Evolutionary conservation across 2,888 invertebrate species (phyloP), one percentile per base, ranked within the genome.

Genomic region (Ochropleura plecta): DNA sequence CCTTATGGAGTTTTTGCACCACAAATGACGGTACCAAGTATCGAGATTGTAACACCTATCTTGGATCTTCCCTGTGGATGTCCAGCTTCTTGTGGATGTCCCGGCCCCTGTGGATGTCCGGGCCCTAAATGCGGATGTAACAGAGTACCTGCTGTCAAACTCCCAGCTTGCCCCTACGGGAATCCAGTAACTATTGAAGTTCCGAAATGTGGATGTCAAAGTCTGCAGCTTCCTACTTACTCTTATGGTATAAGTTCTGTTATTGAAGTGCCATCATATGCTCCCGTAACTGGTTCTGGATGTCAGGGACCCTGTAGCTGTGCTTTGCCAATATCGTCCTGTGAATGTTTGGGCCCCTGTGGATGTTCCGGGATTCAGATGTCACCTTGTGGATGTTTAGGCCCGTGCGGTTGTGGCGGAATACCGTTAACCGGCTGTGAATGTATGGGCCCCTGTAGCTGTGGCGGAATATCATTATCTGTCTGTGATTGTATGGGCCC

Each of bases 121-220:
- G 75, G 57, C 9, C 74, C 79, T 10, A 77, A 80, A 10, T 88
- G 86, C 55, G 76, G 78, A 16, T 87, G 85, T 30, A 77, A 78
- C 16, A 70, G 74, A 12, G 65, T 73, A 0, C 85, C 88, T 20
- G 78, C 77, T 62, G 83, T 87, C 0, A 84, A 84, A 70, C 63
- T 87, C 10, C 86, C 87, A 44, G 53, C 76, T 0, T 81, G 68
- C 9, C 78, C 83, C 7, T 73, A 5, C 44, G 80, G 70, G 18
- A 51, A 74, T 9, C 4, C 71, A 14, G 48, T 74, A 9, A 53
- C 73, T 12, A 76, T 81, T 59, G 88, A 87, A 18, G 69, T 73
- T 9, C 73, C 88, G 0, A 76, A 79, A 18, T 89, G 86, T 55
- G 89, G 88, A 5, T 89, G 84, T n/a, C 83, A 70, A 64, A 51